Conservation (phyloP, 1,140 invertebrate species). For the Bombus ignitus region DNA sequence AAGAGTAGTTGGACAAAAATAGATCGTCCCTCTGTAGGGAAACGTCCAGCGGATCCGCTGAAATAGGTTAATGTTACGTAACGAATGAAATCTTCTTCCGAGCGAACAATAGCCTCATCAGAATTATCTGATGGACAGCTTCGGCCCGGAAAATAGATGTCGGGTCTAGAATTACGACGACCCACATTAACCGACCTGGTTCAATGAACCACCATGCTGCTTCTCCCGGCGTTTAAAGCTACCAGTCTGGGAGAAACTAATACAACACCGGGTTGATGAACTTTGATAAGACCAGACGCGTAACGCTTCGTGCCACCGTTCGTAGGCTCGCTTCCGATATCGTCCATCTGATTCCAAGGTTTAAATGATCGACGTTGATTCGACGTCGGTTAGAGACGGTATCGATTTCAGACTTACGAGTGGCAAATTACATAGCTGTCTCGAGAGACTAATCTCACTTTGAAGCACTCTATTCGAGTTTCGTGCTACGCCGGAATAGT, state of each 20-base stretch:
- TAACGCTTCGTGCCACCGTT: neutral
- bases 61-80: constrained; percentile 46
- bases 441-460: neutral
- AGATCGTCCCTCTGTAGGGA: neutral
- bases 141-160: constrained; percentile 58
- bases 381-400: neutral
- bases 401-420: neutral
- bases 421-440: neutral
- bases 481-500: no score
- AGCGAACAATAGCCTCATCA: constrained; percentile 70
- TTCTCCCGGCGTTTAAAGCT: neutral
- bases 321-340: neutral
- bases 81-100: constrained; percentile 48
- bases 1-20: neutral
- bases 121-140: constrained; percentile 71
- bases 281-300: neutral
- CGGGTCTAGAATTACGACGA: constrained; percentile 64
- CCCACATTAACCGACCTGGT: constrained; percentile 51
- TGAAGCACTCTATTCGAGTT: neutral
- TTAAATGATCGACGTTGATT: constrained; percentile 14
- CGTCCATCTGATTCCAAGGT: neutral
- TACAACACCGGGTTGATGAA: constrained; percentile 27
- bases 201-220: constrained; percentile 30
- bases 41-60: constrained; percentile 16
- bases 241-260: constrained; percentile 23